These are phyloP conservation scores for Oxyscelio sp. DNA, from an alignment of 2,888 invertebrate genomes.

Conservation along the genomic window DNA sequence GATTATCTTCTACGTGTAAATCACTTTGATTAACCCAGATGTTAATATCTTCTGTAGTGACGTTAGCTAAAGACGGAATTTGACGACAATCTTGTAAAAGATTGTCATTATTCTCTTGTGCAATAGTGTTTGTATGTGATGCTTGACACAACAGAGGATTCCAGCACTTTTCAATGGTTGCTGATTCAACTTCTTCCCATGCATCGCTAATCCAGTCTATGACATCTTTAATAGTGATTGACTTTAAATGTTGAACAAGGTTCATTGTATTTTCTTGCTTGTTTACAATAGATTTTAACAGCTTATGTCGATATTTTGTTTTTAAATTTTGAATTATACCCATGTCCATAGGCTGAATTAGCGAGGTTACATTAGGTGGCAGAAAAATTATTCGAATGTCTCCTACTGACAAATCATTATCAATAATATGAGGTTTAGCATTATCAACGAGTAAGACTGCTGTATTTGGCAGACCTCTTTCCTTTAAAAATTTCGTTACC, in stretches of 20 bases:
- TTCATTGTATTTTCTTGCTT: background rate
- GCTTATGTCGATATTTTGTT: background rate
- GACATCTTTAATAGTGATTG: background rate
- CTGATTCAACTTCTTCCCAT: background rate
- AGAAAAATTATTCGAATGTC: slow-evolving; percentile 50
- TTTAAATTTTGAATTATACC: slow-evolving; percentile 58
- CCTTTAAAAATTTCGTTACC: slow-evolving; percentile 57
- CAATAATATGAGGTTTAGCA: slow-evolving; percentile 17
- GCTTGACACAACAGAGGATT: too few species aligned
- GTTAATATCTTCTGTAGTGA: too few species aligned
- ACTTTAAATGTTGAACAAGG: background rate
- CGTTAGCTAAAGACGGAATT: too few species aligned
- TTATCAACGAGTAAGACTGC: too few species aligned
- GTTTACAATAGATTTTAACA: background rate
- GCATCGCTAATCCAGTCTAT: background rate
- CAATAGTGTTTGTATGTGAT: too few species aligned
- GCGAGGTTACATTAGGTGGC: slow-evolving; percentile 56
- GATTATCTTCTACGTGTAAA: too few species aligned
- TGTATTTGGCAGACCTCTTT: slow-evolving; percentile 30
- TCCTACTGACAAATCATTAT: background rate
- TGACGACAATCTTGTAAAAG: too few species aligned
- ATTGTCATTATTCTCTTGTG: too few species aligned
- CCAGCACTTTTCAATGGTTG: background rate
- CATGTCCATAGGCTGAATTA: slow-evolving; percentile 62
- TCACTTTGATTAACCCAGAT: too few species aligned